Base-by-base conservation (phyloP, 2,797 vertebrate species). In the Parotocinclus haroldoi region DNA sequence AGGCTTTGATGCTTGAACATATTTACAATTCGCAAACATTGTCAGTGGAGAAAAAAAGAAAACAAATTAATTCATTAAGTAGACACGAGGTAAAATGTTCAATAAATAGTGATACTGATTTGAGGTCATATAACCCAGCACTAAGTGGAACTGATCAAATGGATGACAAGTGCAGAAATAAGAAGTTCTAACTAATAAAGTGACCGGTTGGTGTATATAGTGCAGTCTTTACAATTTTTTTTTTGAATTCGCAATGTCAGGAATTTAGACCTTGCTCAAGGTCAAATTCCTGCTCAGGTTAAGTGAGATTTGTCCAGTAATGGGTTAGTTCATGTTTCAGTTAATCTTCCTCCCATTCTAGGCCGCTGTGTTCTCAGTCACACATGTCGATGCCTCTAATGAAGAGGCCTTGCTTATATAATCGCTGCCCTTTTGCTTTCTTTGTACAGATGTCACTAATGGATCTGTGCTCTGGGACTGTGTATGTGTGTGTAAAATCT, bases 321-420 rank as follows among this genome's bases (percentile, higher is more conserved):
- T 68, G 52, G 48, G 52, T 63, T 64, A 57, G 72, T 73, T 54
- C 18, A 45, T 46, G 51, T 69, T 72, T 64, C 16, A 8, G 19
- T 68, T 65, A 68, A 73, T 73, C 63, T 71, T 40, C 42, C 37
- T 39, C n/a, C 36, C 42, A 54, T 68, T 72, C 60, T 64, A 65
- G 63, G 76, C 46, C 68, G 61, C 39, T 36, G 44, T 76, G 69
- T 64, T 58, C 72, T 68, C 67, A 64, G 51, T 55, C 66, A 53
- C 40, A 64, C 46, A 44, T 13, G 52, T 19, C 40, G 39, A 59
- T 58, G 51, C 39, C 56, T 76, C 50, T 61, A 76, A 51, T 65
- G 67, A 65, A 48, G 51, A 73, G 16, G 14, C 52, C 17, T 51
- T 66, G 55, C 17, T 78, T 66, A 69, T 39, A 61, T 48, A 67